Base-by-base conservation (phyloP, 2,797 vertebrate genomes). In the Melanotaenia boesemani region DNA sequence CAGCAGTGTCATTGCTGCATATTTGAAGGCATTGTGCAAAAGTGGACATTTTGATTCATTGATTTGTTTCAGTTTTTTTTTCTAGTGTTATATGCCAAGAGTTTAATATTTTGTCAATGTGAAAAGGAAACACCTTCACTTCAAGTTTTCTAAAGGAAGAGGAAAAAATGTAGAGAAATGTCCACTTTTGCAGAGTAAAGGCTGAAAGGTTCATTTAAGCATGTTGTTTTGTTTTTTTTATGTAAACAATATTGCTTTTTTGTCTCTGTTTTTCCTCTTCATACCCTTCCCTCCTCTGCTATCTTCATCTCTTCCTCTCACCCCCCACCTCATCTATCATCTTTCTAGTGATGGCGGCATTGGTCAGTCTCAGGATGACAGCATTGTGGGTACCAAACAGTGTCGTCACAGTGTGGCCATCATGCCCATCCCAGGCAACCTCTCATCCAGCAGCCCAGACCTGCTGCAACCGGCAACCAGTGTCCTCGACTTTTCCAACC, bases 321-420 rank as follows among this genome's bases (percentile, higher is more conserved):
- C 26, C 15, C n/a, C n/a, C 55, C 69, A 7, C 6, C 0, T 39
- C 58, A 39, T 70, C 11, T 2, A 12, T 56, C 30, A 28, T 52
- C 7, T 37, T 11, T 91, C 34, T 89, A 99, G 98, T 16, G 97
- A 99, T 2, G 96, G 96, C 1, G 95, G 96, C 0, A 92, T 98
- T 86, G 95, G 95, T 82, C 97, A 99, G 79, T 98, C 97, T 0
- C 98, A 99, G 91, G 98, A 99, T n/a, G 98, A 99, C 94, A 99
- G 97, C 91, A 96, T 99, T 1, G 97, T 99, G 76, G 97, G 97
- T 2, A 98, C 97, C 0, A 97, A 97, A 76, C 97, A 98, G 91
- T 97, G 96, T 80, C 91, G 97, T 0, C 97, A 98, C 93, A 98
- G 98, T 79, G 93, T 99, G 87, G 97, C 97, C 75, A 97, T 98